phyloP scores from a whole-genome alignment of 1,140 invertebrate genomes.

The Platyura marginata region DNA sequence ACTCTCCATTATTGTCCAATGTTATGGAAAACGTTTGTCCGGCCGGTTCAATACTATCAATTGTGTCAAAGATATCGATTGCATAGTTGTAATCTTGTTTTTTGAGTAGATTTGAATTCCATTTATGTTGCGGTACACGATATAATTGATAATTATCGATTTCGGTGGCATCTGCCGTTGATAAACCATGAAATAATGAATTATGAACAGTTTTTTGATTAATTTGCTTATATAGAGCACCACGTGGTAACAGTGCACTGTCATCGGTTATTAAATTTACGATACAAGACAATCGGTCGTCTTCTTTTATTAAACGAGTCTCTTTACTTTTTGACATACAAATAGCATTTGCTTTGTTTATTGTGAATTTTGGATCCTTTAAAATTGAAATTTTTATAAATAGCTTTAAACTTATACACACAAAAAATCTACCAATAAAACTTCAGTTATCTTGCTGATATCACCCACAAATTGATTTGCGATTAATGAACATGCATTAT shows the following conservation, averaged over 20 bases:
- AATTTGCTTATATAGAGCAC: not conserved
- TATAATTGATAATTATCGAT: not conserved
- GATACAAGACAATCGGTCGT: not conserved
- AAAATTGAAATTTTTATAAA: too few species aligned
- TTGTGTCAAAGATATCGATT: not conserved
- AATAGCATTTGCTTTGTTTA: too few species aligned
- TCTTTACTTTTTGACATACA: too few species aligned
- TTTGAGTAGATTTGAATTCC: not conserved
- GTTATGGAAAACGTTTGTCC: not conserved
- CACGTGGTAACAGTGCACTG: not conserved
- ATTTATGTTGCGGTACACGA: not conserved
- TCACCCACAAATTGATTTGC: too few species aligned
- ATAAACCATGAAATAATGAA: not conserved
- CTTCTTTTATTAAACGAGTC: not conserved
- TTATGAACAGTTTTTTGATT: not conserved
- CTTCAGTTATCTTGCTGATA: too few species aligned
- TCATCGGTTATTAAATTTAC: not conserved
- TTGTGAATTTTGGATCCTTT: too few species aligned
- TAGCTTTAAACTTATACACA: too few species aligned
- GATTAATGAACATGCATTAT: too few species aligned
- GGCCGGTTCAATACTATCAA: not conserved
- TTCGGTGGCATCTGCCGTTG: not conserved
- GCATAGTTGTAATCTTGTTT: not conserved
- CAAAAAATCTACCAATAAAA: too few species aligned
- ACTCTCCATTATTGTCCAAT: slow-evolving; percentile 26